phyloP scores from a whole-genome alignment of 2,797 vertebrate species.

The Scolopax bukidnonensis region DNA sequence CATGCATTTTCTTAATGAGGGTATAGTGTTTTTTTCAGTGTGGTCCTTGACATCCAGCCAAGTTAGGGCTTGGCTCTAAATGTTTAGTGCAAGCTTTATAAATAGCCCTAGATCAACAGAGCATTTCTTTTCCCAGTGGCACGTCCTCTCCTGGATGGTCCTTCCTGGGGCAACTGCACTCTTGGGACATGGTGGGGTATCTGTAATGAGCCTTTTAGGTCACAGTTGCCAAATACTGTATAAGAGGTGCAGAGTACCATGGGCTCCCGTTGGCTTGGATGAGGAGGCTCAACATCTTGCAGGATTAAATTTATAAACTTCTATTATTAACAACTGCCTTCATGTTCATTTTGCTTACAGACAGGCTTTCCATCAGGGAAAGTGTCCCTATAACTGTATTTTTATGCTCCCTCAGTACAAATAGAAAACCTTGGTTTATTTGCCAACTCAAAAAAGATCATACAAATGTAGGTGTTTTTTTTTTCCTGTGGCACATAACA shows the following conservation, averaged over 20 bases:
- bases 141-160: background rate
- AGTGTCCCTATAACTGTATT: constrained; percentile 19
- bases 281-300: constrained; percentile 6
- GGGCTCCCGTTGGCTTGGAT: background rate
- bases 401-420: constrained; percentile 10
- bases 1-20: constrained; percentile 48
- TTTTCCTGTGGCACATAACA: background rate
- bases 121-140: background rate
- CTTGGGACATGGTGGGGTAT: background rate
- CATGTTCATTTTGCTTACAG: constrained; percentile 7
- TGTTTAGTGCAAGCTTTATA: constrained; percentile 13
- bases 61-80: constrained; percentile 26
- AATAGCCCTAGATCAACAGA: background rate
- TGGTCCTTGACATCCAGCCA: constrained; percentile 51
- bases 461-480: background rate
- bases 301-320: constrained; percentile 26
- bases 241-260: background rate
- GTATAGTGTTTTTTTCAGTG: background rate
- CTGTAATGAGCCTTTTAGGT: background rate
- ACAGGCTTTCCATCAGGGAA: background rate
- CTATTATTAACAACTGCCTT: constrained; percentile 53
- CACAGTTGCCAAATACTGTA: background rate
- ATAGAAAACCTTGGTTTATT: constrained; percentile 36
- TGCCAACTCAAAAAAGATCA: constrained; percentile 30
- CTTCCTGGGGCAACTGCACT: background rate